Evolutionary conservation across 2,797 vertebrate genomes (phyloP), one percentile per base, ranked within the genome.

Genomic region (Ficedula albicollis): DNA sequence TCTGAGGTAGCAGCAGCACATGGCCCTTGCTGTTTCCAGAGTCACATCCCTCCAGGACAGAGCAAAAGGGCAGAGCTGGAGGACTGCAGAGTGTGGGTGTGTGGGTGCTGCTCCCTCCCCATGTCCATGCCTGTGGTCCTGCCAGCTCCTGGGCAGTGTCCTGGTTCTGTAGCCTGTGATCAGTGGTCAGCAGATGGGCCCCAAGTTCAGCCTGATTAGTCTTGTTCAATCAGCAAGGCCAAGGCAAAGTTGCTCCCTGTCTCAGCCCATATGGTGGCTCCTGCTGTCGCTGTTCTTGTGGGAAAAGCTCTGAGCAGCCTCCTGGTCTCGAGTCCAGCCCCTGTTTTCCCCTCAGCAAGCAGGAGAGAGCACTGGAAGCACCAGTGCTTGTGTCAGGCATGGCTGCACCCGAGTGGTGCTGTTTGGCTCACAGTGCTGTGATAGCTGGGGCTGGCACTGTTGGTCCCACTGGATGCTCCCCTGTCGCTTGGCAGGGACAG

Each of bases 241-340:
- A 56, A 84, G 59, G 85, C 73, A 34, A 48, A 93, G 89, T 96
- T 93, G 80, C 54, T 82, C 73, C 30, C 0, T 58, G 73, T 87
- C 81, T 95, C 72, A 51, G 87, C 55, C 96, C 96, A 96, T 96
- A 95, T 88, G 95, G 90, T 81, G 43, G 81, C 39, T 95, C 92
- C 95, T 94, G 91, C 93, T 96, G 95, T 77, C 77, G 3, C 85
- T 54, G 49, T 58, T 78, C 89, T 76, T 86, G 48, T 51, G 84
- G 88, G 67, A 80, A 77, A 84, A 91, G 78, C 91, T 86, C 63
- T 46, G 74, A 87, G 82, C 84, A 74, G 73, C 38, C 36, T 91
- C 17, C 69, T 77, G 81, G 16, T 70, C 55, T 86, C 0, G 0
- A 52, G 68, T 83, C 60, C 86, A 95, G 44, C 36, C 54, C 30